Conservation (phyloP, 2,113 vertebrate genomes). For the Crotophaga sulcirostris region DNA sequence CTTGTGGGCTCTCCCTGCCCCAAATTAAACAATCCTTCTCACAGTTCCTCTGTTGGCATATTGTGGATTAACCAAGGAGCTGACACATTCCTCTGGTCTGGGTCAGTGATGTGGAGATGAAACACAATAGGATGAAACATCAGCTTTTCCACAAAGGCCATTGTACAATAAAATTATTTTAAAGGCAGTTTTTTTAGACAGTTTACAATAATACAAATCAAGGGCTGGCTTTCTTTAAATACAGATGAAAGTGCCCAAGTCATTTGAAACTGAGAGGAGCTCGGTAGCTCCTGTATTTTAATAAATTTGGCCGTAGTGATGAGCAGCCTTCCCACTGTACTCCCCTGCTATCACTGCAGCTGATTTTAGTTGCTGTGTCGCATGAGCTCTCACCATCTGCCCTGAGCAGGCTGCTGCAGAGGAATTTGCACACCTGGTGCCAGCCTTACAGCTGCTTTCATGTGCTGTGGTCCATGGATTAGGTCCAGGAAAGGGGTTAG, state of each 20-base stretch:
- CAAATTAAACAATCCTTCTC: neutral
- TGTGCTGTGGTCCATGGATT: neutral
- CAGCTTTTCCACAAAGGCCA: neutral
- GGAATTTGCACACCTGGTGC: conserved; percentile 21
- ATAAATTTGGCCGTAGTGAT: neutral
- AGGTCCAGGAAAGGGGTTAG: conserved; percentile 27
- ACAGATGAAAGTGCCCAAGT: neutral
- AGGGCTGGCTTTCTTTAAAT: neutral
- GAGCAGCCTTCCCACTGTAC: neutral
- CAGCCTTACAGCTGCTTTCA: conserved; percentile 25
- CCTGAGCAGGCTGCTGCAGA: neutral
- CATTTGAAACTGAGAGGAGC: conserved; percentile 11
- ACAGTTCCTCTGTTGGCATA: neutral
- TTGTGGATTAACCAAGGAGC: neutral
- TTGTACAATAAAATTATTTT: neutral
- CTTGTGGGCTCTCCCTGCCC: neutral
- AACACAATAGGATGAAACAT: neutral
- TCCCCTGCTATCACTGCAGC: neutral
- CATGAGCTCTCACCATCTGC: neutral
- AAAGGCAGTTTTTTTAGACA: neutral
- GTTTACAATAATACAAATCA: neutral
- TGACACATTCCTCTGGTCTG: neutral
- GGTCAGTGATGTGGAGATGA: neutral
- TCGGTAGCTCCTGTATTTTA: neutral
- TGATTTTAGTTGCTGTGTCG: neutral